Conservation (phyloP, 2,888 invertebrate species). For the Pachycephus smyrnensis region DNA sequence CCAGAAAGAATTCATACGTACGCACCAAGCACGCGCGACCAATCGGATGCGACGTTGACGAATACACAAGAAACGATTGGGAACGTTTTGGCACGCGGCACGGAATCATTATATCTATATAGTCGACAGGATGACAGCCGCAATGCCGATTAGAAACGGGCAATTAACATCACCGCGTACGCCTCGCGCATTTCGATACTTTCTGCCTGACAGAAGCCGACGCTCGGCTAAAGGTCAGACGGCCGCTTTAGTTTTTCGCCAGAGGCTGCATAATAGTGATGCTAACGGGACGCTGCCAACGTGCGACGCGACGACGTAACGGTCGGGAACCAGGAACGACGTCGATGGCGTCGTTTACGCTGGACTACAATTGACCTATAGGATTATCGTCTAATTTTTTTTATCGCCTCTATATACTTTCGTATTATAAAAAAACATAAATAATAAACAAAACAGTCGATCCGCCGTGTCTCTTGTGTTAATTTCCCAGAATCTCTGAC, state of each 20-base stretch:
- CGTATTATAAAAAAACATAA: no score
- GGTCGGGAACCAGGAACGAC: slow-evolving; percentile 37
- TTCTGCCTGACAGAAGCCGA: not conserved
- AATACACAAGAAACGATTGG: not conserved
- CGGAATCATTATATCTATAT: not conserved
- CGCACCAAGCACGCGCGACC: slow-evolving; percentile 6
- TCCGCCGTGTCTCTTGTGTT: not conserved
- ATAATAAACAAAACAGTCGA: no score
- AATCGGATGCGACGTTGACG: slow-evolving; percentile 7
- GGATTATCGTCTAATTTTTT: not conserved
- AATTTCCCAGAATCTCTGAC: not conserved
- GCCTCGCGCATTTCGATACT: not conserved
- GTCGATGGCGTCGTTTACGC: slow-evolving; percentile 21
- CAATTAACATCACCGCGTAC: not conserved
- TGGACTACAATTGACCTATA: not conserved
- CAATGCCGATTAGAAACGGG: not conserved
- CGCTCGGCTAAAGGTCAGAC: slow-evolving; percentile 1
- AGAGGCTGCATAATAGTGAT: slow-evolving; percentile 7
- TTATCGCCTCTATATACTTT: no score
- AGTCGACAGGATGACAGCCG: not conserved
- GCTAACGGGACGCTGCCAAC: slow-evolving; percentile 5
- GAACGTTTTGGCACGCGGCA: not conserved
- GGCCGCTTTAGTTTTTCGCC: slow-evolving; percentile 3
- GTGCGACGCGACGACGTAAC: slow-evolving; percentile 35
- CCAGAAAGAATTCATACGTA: not conserved